Base-by-base conservation (phyloP, 2,888 invertebrate species). In the Melanchra persicariae region DNA sequence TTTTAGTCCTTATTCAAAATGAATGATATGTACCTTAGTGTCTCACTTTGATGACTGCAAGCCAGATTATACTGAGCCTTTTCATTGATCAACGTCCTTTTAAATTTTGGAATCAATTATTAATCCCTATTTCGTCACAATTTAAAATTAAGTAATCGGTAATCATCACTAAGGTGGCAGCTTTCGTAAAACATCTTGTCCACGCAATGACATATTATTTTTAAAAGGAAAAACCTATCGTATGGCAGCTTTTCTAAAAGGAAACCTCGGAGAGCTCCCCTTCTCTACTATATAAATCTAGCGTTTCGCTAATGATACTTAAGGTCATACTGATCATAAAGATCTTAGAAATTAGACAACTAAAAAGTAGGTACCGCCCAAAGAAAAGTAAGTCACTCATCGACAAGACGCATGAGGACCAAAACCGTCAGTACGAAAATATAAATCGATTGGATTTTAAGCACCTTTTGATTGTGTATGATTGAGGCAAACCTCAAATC, bases 401-500 rank as follows among this genome's bases (percentile, higher is more conserved):
- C 10, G 26, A 54, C 19, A 6, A 26, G 4, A n/a, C 34, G 4
- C 24, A 43, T 34, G 12, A 37, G 6, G 19, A 54, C 19, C 12
- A 24, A 75, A 43, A n/a, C 17, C 24, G 45, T 22, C 37, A 15
- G 17, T n/a, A 43, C 19, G n/a, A 22, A 70, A 47, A 81, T 43
- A 81, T 45, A 63, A 77, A 81, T 64, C 55, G 60, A 77, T 81
- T 77, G 51, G 59, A n/a, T 49, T 70, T 73, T 55, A 57, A 57
- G 68, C 22, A 43, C 47, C 54, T 30, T 26, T 70, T 70, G 60
- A 77, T 81, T 70, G 71, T 61, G 40, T 26, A 47, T 77, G 77
- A 81, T 78, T 81, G 78, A 77, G 82, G 78, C 52, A 64, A 70
- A 64, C 77, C 81, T 47, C 70, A 63, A 76, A 77, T 67, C 6